Base-by-base conservation (phyloP, 2,888 invertebrate species). In the Busseola fusca region DNA sequence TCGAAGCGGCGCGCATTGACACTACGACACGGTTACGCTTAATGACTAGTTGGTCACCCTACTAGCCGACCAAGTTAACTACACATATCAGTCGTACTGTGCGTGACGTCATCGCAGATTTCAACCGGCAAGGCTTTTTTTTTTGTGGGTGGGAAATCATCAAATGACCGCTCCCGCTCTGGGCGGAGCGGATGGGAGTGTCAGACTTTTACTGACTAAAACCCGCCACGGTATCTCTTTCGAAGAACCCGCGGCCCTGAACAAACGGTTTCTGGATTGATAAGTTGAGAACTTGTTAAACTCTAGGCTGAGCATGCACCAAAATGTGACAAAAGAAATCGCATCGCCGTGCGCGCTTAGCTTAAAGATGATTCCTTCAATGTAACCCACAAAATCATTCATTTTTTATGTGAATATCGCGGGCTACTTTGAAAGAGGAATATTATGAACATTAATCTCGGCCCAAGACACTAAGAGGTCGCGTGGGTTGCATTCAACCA, bases 1-100 rank as follows among this genome's bases (percentile, higher is more conserved):
- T 45, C 50, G 64, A 40, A n/a, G 48, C 52, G 56, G 30, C 62
- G 57, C 9, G 58, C 68, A 60, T 72, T 72, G 64, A 73, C 74
- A 73, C 74, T 65, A 69, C 74, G 80, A 78, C 77, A 78, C 65
- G 25, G 40, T 30, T 63, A 60, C 3, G 34, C 30, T 52, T 30
- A 18, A 12, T n/a, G 25, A 30, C n/a, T 62, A 45, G 50, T 59
- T 54, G 3, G 37, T 18, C 25, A 42, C 21, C 21, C 25, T 30
- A 70, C 56, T 70, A 70, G 25, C 69, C 42, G 21, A 69, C 42
- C 69, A 69, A 42, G 54, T 42, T 40, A 52, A 30, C 18, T 16
- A 37, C 3, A n/a, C 7, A 10, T n/a, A 18, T 10, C 12, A 50
- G n/a, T 64, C 37, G 7, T 27, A 9, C 5, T 34, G 5, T 34